These are phyloP conservation scores for Neomicropteryx cornuta DNA, from an alignment of 1,140 invertebrate species.

Conservation along the genomic window DNA sequence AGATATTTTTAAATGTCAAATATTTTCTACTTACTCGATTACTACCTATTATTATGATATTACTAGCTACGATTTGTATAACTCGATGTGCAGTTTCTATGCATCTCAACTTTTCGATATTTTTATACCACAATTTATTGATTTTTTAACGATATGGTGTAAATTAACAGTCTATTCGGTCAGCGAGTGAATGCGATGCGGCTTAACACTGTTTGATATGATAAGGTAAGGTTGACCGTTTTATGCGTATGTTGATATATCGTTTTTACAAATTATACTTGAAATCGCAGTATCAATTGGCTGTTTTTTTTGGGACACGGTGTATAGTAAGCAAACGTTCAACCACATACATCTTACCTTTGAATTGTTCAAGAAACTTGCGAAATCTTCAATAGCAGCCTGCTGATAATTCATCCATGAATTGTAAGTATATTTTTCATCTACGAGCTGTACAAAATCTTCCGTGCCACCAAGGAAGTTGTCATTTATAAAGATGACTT, in stretches of 20 bases:
- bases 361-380: constrained; percentile 20
- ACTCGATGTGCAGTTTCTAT: not conserved
- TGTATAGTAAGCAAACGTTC: no score
- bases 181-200: no score
- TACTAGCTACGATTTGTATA: not conserved
- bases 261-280: no score
- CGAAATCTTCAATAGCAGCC: constrained; percentile 25
- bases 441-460: constrained; percentile 28
- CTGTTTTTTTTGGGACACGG: no score
- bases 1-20: no score
- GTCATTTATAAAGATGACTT: constrained; percentile 31
- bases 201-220: no score
- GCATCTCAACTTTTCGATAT: not conserved
- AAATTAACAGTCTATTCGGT: no score
- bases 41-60: not conserved
- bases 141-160: no score
- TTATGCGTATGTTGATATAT: no score
- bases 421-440: constrained; percentile 27
- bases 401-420: constrained; percentile 28
- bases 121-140: no score
- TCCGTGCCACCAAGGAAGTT: constrained; percentile 32
- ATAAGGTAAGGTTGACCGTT: no score
- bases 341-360: constrained; percentile 18
- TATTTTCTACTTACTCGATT: constrained; percentile 4
- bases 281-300: no score